Evolutionary conservation across 1,140 invertebrate genomes (phyloP).

Genomic region (Holcopasites calliopsidis): DNA sequence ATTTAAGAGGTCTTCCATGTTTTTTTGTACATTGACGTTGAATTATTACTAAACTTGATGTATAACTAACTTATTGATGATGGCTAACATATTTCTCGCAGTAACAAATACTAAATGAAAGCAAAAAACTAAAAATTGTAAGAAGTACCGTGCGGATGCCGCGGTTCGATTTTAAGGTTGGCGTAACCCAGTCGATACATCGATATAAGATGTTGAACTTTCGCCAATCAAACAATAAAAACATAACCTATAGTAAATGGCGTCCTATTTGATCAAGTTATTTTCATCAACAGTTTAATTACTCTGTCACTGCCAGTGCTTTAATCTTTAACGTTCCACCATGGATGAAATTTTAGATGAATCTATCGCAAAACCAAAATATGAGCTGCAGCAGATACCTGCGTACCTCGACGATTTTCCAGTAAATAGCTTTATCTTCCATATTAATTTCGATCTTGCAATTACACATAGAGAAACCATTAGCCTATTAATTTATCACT

Average conservation of each 20-base stretch:
- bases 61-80: too few relatives aligned
- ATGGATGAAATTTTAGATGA: conserved; percentile 68
- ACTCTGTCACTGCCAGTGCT: conserved; percentile 4
- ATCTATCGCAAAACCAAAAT: conserved; percentile 64
- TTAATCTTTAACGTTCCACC: not conserved
- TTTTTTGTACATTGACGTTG: too few relatives aligned
- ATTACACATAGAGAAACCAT: not conserved
- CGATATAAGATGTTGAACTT: conserved; percentile 21
- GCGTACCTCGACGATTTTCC: conserved; percentile 66
- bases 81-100: too few relatives aligned
- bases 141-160: conserved; percentile 12
- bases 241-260: conserved; percentile 63
- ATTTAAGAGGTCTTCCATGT: too few relatives aligned
- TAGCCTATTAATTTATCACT: not conserved
- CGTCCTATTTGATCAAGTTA: conserved; percentile 45
- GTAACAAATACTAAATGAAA: too few relatives aligned
- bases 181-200: not conserved
- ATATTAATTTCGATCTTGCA: conserved; percentile 17
- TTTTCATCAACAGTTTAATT: conserved; percentile 20
- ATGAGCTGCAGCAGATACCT: conserved; percentile 52
- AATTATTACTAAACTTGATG: too few relatives aligned
- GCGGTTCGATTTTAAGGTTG: conserved; percentile 14
- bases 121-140: not conserved
- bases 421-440: conserved; percentile 61
- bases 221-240: conserved; percentile 33